Evolutionary conservation across 1,140 invertebrate genomes (phyloP).

Genomic region (Halictus rubicundus): DNA sequence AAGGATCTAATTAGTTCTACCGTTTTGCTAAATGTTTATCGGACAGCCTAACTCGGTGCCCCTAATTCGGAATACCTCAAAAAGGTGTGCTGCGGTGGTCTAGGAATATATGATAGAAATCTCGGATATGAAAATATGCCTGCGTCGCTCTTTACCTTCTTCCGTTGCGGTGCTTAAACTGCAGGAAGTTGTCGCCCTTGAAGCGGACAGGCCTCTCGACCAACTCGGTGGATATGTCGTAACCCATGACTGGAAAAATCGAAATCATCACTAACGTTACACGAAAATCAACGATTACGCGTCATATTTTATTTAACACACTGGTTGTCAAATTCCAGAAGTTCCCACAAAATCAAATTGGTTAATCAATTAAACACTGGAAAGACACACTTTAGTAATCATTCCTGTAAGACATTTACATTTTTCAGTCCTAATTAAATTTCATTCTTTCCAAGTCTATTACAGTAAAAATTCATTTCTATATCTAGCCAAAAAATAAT

Average conservation of each 20-base stretch:
- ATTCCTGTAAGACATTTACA: no score
- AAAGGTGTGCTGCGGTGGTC: slow-evolving; percentile 42
- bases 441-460: no score
- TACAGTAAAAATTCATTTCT: no score
- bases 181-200: slow-evolving; percentile 84
- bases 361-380: no score
- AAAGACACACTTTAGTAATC: no score
- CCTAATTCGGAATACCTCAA: slow-evolving; percentile 34
- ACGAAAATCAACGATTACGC: no score
- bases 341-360: no score
- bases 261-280: neutral
- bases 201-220: slow-evolving; percentile 83
- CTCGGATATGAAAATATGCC: neutral
- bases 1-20: slow-evolving; percentile 55
- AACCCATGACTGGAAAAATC: slow-evolving; percentile 73
- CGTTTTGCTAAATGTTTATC: slow-evolving; percentile 34
- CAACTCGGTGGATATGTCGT: slow-evolving; percentile 77
- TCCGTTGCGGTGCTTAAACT: slow-evolving; percentile 83
- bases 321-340: no score
- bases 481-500: no score
- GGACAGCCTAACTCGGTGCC: slow-evolving; percentile 40
- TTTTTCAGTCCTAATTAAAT: no score
- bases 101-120: slow-evolving; percentile 18
- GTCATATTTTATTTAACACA: no score
- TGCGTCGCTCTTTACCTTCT: slow-evolving; percentile 79